These are phyloP conservation scores for Camponotus floridanus DNA, from an alignment of 1,140 invertebrate genomes.

Conservation along the genomic window DNA sequence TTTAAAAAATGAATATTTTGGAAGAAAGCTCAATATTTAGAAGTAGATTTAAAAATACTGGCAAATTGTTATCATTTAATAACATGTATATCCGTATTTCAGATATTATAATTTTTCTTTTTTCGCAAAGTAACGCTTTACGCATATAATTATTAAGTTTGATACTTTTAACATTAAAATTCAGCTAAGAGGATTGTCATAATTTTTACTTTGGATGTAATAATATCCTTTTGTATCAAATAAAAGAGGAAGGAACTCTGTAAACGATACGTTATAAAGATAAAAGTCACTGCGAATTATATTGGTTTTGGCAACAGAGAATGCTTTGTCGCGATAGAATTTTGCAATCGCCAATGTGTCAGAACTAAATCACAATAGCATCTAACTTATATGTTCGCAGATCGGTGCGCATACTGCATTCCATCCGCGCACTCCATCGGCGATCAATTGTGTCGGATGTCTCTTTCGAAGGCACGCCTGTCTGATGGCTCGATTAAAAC, in stretches of 20 bases:
- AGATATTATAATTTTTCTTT: not conserved
- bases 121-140: not conserved
- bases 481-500: conserved; percentile 63
- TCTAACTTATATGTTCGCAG: conserved; percentile 31
- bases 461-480: conserved; percentile 36
- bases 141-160: not conserved
- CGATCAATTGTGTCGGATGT: conserved; percentile 55
- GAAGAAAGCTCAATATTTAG: no score
- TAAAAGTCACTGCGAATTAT: not conserved
- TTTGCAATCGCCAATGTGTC: conserved; percentile 38
- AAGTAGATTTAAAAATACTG: no score
- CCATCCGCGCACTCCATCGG: conserved; percentile 36
- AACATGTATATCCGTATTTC: not conserved
- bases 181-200: not conserved
- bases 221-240: not conserved
- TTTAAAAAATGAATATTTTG: not conserved
- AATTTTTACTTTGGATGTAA: not conserved
- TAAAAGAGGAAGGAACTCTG: not conserved
- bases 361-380: conserved; percentile 47
- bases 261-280: not conserved
- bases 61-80: not conserved
- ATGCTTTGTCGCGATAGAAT: not conserved
- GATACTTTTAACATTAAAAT: not conserved
- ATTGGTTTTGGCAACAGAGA: not conserved
- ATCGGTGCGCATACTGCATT: conserved; percentile 35